A percentile compares a stretch with the other conserved stretches of the same genome.
Conservation (phyloP, 2,113 vertebrate genomes). For the Hydropotes inermis region DNA sequence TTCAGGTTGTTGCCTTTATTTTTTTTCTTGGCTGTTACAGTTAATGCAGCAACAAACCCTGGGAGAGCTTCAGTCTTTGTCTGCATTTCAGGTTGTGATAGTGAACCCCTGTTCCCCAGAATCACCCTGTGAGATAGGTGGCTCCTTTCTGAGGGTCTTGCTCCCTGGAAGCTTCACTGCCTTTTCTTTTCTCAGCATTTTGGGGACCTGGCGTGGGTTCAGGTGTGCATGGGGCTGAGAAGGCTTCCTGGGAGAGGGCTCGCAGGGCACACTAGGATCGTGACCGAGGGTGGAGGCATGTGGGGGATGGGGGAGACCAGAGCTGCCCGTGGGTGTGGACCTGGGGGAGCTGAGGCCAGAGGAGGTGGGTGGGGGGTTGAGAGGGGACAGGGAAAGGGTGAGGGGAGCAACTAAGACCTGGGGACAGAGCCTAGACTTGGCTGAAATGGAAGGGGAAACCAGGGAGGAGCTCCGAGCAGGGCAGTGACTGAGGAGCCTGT, state of each 20-base stretch:
- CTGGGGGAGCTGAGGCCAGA: background rate
- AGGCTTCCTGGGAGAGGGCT: background rate
- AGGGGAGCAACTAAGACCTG: background rate
- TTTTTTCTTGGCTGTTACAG: background rate
- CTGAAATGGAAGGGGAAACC: background rate
- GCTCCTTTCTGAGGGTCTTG: background rate
- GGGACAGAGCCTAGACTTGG: background rate
- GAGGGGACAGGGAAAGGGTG: background rate
- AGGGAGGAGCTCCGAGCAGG: background rate
- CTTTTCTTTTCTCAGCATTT: background rate
- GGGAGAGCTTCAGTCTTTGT: background rate
- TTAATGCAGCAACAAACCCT: background rate
- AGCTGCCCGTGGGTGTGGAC: background rate
- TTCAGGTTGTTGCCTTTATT: background rate
- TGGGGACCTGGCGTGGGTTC: background rate
- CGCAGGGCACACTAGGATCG: background rate
- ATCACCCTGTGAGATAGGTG: background rate
- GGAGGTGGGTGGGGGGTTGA: background rate
- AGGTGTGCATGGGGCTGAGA: background rate
- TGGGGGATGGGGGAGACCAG: background rate
- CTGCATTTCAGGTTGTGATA: constrained; percentile 26
- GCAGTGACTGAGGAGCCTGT: background rate
- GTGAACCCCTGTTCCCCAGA: background rate
- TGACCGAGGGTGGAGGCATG: background rate
- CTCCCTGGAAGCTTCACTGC: background rate